Evolutionary conservation across 1,140 invertebrate species (phyloP), one percentile per base, ranked within the genome.

Genomic region (Drosophila simulans): DNA sequence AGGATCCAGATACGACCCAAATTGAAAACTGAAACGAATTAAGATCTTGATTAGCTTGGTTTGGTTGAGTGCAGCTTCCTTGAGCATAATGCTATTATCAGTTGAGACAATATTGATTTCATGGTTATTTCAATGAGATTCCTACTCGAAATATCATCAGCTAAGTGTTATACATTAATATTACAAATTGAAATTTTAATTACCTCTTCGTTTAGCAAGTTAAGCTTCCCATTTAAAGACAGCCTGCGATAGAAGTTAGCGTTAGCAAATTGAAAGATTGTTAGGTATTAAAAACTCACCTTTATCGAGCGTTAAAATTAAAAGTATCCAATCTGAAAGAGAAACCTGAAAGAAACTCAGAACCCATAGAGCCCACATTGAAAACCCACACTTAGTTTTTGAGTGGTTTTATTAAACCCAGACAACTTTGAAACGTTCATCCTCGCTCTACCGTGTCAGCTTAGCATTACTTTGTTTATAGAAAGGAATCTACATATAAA

Each of bases 61-160:
- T 48, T 40, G 31, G 31, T 31, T 31, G 1, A 31, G 8, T 10
- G 0, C 8, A 8, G 2, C 31, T 31, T 8, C 31, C 7, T 31
- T 2, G 31, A 2, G 31, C 25, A 10, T 3, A 31, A 31, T 31
- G 31, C 8, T 31, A 10, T 40, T 3, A 25, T 82, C 84, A 85
- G 80, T 63, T 25, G 58, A 69, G 57, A 43, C 58, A 11, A 72
- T 77, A 27, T 73, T 78, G 45, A 52, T 93, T 92, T 93, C 92
- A 82, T 62, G 49, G 59, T 83, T 76, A 90, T 74, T 77, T 94
- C 94, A 94, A 93, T 93, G 94, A 94, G 94, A 94, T 94, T 94
- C 94, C 94, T 93, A 93, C 91, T 93, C 55, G 8, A 66, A 37
- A 64, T 70, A 68, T 86, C 86, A 90, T 91, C 89, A 91, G 42